Percentiles rank a stretch among this genome's conserved stretches.
Evolutionary conservation across 2,797 vertebrate species (phyloP).

Genomic region (Chelon auratus): DNA sequence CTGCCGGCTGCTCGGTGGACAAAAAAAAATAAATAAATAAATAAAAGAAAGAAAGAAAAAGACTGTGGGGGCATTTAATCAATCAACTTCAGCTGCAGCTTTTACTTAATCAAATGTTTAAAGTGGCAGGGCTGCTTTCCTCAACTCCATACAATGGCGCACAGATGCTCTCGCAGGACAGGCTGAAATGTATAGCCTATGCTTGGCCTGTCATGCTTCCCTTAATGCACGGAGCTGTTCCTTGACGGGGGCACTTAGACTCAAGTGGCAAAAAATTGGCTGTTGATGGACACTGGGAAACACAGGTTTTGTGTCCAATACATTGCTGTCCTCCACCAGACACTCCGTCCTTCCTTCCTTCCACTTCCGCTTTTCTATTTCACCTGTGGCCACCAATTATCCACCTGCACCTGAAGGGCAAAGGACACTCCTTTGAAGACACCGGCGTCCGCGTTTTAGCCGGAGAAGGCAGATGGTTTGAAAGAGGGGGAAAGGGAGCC

Average conservation of each 20-base stretch:
- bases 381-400: background rate
- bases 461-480: too few species aligned
- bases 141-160: conserved; percentile 14
- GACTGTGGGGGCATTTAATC: conserved; percentile 64
- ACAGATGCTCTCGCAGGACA: conserved; percentile 27
- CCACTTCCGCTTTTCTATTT: background rate
- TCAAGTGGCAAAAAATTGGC: conserved; percentile 16
- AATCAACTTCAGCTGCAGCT: conserved; percentile 74
- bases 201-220: conserved; percentile 1
- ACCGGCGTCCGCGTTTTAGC: too few species aligned
- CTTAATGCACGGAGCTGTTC: conserved; percentile 15
- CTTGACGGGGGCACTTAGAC: background rate
- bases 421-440: too few species aligned
- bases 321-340: conserved; percentile 3
- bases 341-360: background rate
- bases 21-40: too few species aligned
- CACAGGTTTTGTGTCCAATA: conserved; percentile 1
- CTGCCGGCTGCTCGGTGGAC: conserved; percentile 25
- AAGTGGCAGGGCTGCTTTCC: conserved; percentile 62
- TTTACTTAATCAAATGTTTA: conserved; percentile 77
- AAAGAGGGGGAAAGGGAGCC: too few species aligned
- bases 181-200: conserved; percentile 28
- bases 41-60: conserved; percentile 36
- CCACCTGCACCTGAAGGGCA: too few species aligned
- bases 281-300: conserved; percentile 6